phyloP scores from a whole-genome alignment of 2,888 invertebrate species.

The Patella caerulea region DNA sequence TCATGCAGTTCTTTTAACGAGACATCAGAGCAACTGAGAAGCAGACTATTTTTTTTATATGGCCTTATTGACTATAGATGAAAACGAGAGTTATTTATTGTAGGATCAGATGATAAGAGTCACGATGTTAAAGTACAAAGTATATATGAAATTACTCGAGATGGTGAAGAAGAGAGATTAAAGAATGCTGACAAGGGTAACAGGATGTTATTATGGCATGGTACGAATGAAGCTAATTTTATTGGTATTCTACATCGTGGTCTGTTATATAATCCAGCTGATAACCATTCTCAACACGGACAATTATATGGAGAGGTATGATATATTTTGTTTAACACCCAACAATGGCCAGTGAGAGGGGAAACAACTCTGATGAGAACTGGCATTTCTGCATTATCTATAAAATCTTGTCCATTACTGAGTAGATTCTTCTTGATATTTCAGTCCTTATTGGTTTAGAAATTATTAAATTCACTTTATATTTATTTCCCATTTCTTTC shows the following conservation, averaged over 20 bases:
- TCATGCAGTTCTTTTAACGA: too few relatives aligned
- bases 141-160: constrained; percentile 48
- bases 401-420: too few relatives aligned
- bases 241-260: constrained; percentile 73
- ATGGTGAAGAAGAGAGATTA: constrained; percentile 42
- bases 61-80: too few relatives aligned
- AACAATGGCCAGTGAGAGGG: neutral
- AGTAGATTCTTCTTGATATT: too few relatives aligned
- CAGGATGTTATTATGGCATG: constrained; percentile 71
- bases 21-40: too few relatives aligned
- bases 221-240: constrained; percentile 71
- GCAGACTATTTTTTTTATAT: too few relatives aligned
- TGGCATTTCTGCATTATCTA: too few relatives aligned
- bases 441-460: too few relatives aligned
- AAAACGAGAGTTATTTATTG: too few relatives aligned
- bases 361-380: neutral
- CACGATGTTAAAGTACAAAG: constrained; percentile 37
- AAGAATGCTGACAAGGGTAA: constrained; percentile 38
- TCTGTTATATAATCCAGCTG: constrained; percentile 71
- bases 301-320: constrained; percentile 67
- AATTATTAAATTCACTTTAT: too few relatives aligned
- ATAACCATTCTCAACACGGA: constrained; percentile 62
- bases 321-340: neutral
- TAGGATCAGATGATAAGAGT: too few relatives aligned
- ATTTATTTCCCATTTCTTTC: too few relatives aligned